Percentiles rank a stretch among this genome's conserved stretches.
Evolutionary conservation across 2,113 vertebrate species (phyloP).

Genomic region (Corydoras maculifer): DNA sequence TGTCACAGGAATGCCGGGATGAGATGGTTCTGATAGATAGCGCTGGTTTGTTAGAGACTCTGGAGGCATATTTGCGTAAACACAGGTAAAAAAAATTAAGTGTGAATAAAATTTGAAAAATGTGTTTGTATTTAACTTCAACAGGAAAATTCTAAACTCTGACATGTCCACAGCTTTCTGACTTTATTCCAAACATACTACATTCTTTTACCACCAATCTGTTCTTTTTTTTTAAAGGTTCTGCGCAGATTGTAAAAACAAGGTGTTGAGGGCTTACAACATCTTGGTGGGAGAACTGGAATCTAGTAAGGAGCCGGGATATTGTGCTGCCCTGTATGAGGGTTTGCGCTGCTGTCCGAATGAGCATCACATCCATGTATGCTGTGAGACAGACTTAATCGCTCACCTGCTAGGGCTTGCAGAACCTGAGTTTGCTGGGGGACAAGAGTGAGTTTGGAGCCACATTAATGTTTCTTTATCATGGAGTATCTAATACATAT

Average conservation of each 20-base stretch:
- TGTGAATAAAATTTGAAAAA: too few relatives aligned
- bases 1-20: conserved; percentile 96
- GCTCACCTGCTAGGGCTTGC: conserved; percentile 90
- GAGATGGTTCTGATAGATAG: conserved; percentile 96
- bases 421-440: conserved; percentile 93
- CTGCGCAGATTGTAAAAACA: conserved; percentile 95
- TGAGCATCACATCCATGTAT: conserved; percentile 91
- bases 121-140: too few relatives aligned
- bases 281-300: conserved; percentile 93
- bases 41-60: conserved; percentile 84
- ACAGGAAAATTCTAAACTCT: too few relatives aligned
- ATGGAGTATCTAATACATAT: too few relatives aligned
- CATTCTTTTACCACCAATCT: background rate
- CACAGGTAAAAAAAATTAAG: conserved; percentile 72
- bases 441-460: conserved; percentile 83
- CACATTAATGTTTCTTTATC: conserved; percentile 20
- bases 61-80: conserved; percentile 91
- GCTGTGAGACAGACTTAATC: conserved; percentile 94
- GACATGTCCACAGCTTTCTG: too few relatives aligned
- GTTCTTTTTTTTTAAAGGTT: conserved; percentile 63
- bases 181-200: background rate
- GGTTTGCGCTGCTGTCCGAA: conserved; percentile 91
- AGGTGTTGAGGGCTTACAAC: conserved; percentile 91
- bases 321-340: conserved; percentile 89
- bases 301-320: conserved; percentile 91